Conservation (phyloP, 2,113 vertebrate species). For the Chamaetylas fuelleborni region DNA sequence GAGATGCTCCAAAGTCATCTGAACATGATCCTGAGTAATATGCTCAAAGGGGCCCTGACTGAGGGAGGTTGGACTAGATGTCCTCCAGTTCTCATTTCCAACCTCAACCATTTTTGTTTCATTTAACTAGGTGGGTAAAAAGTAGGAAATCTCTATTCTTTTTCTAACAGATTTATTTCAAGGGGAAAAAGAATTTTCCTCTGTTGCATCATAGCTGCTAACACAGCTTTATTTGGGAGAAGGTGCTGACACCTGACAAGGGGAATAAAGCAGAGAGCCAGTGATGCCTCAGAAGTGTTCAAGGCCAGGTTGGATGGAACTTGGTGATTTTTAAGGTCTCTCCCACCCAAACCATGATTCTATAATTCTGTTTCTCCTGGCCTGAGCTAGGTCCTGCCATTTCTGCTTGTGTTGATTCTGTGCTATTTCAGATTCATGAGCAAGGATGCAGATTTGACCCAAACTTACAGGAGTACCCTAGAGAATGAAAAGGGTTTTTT, state of each 20-base stretch:
- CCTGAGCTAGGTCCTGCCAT: neutral
- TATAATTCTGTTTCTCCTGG: neutral
- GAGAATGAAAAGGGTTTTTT: neutral
- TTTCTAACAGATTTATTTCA: neutral
- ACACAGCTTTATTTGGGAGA: neutral
- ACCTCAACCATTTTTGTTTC: neutral
- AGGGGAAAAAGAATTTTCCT: neutral
- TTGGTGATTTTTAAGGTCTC: neutral
- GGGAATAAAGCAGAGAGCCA: neutral
- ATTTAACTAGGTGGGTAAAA: neutral
- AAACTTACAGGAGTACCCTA: neutral
- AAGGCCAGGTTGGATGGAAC: neutral
- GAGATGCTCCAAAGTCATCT: neutral
- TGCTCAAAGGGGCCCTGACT: rapidly evolving
- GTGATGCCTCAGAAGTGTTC: neutral
- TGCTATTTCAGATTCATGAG: neutral
- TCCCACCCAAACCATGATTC: neutral
- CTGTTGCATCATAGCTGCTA: neutral
- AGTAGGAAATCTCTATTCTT: neutral
- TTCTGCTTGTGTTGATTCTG: neutral
- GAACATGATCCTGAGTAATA: neutral
- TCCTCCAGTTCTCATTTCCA: neutral
- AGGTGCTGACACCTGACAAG: neutral
- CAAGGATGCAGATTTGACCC: neutral
- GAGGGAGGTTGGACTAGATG: neutral